These are phyloP conservation scores for Acanthosepion esculentum DNA, from an alignment of 2,888 invertebrate species.

Conservation along the genomic window DNA sequence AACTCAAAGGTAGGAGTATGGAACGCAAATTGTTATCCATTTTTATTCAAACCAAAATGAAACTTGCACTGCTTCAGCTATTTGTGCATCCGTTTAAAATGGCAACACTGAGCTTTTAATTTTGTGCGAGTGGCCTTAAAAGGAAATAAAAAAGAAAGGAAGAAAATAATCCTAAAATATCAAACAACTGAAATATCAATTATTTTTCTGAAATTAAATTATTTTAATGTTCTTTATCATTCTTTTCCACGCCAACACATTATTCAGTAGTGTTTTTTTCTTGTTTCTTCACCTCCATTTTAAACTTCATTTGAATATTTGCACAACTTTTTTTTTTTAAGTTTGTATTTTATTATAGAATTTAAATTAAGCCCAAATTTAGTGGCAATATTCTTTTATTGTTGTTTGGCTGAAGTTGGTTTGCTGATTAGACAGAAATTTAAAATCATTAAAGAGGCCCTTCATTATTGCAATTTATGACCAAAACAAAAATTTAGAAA, in stretches of 20 bases:
- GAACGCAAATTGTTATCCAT: background rate
- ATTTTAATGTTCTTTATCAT: background rate
- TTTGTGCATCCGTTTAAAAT: background rate
- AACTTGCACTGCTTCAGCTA: background rate
- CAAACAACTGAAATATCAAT: too few species aligned
- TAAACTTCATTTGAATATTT: background rate
- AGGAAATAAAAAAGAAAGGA: background rate
- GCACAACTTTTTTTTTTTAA: background rate
- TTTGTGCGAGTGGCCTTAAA: background rate
- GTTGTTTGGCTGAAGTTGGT: background rate
- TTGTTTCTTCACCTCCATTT: background rate
- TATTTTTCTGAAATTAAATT: background rate
- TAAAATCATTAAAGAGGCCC: background rate
- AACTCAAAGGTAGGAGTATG: background rate
- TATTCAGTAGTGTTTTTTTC: background rate
- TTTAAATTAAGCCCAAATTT: constrained; percentile 14
- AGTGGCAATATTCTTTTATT: background rate
- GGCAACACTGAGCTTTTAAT: background rate
- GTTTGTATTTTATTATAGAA: background rate
- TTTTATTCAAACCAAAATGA: background rate
- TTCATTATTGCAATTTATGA: background rate
- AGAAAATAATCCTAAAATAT: too few species aligned
- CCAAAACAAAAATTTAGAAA: background rate
- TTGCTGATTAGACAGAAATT: background rate
- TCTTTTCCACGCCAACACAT: background rate